phyloP scores from a whole-genome alignment of 2,888 invertebrate genomes.

The Uloborus plumipes region DNA sequence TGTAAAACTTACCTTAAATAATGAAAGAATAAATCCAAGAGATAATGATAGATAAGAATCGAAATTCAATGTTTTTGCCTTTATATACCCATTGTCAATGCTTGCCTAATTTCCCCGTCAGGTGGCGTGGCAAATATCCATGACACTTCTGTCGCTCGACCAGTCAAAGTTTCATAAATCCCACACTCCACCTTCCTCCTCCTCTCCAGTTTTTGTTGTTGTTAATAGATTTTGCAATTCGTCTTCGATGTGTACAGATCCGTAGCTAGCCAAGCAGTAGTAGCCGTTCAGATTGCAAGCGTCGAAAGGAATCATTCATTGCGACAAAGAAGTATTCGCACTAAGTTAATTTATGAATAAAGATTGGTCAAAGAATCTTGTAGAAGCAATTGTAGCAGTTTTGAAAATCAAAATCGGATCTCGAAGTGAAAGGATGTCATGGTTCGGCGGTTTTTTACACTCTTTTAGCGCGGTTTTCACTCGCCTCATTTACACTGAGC shows the following conservation, averaged over 20 bases:
- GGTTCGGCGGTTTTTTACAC: too few relatives aligned
- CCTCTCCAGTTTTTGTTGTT: not conserved
- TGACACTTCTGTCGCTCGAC: slow-evolving; percentile 1
- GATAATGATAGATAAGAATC: slow-evolving; percentile 34
- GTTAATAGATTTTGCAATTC: slow-evolving; percentile 46
- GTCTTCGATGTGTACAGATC: slow-evolving; percentile 58
- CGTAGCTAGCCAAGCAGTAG: slow-evolving; percentile 16
- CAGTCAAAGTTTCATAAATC: slow-evolving; percentile 9
- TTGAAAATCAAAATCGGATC: too few relatives aligned
- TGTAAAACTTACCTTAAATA: slow-evolving; percentile 20
- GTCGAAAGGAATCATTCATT: too few relatives aligned
- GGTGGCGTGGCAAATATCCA: slow-evolving; percentile 29
- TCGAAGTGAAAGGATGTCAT: too few relatives aligned
- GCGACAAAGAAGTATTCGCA: too few relatives aligned
- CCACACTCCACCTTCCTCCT: slow-evolving; percentile 10
- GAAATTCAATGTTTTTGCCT: slow-evolving; percentile 37
- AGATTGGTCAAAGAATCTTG: too few relatives aligned
- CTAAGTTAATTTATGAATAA: too few relatives aligned
- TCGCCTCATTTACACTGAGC: too few relatives aligned
- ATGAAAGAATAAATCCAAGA: slow-evolving; percentile 45
- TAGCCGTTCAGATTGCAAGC: not conserved
- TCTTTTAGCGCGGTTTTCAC: too few relatives aligned
- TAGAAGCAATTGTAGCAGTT: too few relatives aligned
- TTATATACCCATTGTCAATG: slow-evolving; percentile 56
- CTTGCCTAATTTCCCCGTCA: slow-evolving; percentile 44